These are phyloP conservation scores for Drosophila ficusphila DNA, from an alignment of 1,140 invertebrate species.

Conservation along the genomic window DNA sequence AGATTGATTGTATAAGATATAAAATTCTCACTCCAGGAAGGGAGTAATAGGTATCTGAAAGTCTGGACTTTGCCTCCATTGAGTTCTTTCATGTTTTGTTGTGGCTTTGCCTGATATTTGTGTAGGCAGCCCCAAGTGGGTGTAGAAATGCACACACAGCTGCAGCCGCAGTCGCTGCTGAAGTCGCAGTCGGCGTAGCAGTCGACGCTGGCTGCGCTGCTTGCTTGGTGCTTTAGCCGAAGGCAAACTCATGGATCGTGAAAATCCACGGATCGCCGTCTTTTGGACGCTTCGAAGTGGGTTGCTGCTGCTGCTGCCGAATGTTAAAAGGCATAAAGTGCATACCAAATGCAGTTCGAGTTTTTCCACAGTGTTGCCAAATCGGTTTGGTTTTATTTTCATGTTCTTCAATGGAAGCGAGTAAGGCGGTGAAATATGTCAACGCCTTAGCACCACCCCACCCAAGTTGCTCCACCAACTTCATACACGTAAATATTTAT, in stretches of 20 bases:
- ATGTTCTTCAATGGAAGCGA: slow-evolving; percentile 59
- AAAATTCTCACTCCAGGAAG: no score
- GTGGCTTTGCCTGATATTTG: slow-evolving; percentile 53
- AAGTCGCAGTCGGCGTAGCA: slow-evolving; percentile 4
- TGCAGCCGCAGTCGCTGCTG: slow-evolving; percentile 33
- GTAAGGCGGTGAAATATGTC: slow-evolving; percentile 59
- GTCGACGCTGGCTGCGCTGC: slow-evolving; percentile 19
- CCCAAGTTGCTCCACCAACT: slow-evolving; percentile 15
- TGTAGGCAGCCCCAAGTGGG: slow-evolving; percentile 72
- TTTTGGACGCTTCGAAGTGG: slow-evolving; percentile 27
- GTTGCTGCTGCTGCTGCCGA: slow-evolving; percentile 27
- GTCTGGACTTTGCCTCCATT: not conserved
- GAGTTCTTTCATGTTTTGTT: slow-evolving; percentile 21
- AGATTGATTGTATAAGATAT: no score
- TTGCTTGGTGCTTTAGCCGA: slow-evolving; percentile 19
- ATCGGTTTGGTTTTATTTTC: slow-evolving; percentile 50
- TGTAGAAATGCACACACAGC: slow-evolving; percentile 73
- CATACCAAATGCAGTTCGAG: slow-evolving; percentile 69
- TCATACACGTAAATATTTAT: slow-evolving; percentile 42
- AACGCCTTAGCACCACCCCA: slow-evolving; percentile 47
- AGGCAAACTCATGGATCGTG: slow-evolving; percentile 29
- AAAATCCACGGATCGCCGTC: slow-evolving; percentile 12
- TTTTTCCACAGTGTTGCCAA: slow-evolving; percentile 74
- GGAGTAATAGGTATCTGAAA: slow-evolving; percentile 6
- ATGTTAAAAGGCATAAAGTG: slow-evolving; percentile 51